phyloP scores from a whole-genome alignment of 92 coral and sea anemone species.

The Phenganax subtilis region DNA sequence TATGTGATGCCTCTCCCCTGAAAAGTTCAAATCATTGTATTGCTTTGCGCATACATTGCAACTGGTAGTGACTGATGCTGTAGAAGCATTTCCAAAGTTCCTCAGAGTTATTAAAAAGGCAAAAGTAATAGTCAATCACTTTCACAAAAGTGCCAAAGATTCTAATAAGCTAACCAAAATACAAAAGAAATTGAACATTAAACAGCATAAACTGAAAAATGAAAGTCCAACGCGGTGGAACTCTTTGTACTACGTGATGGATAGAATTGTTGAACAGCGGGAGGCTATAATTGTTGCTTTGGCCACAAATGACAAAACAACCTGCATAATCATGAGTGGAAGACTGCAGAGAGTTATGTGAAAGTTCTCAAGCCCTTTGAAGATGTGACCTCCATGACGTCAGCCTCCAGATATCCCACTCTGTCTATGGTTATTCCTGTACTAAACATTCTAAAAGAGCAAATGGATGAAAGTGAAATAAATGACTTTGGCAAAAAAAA shows the following conservation, averaged over 20 bases:
- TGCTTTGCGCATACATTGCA: constrained; percentile 23
- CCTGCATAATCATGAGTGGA: constrained; percentile 26
- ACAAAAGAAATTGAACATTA: constrained; percentile 29
- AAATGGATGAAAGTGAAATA: constrained; percentile 30
- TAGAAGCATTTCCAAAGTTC: constrained; percentile 26
- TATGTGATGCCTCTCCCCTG: constrained; percentile 3
- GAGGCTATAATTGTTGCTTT: constrained; percentile 26
- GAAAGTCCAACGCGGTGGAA: constrained; percentile 33
- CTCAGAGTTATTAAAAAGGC: constrained; percentile 24
- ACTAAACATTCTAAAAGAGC: constrained; percentile 17
- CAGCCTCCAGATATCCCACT: constrained; percentile 29
- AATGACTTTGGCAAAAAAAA: constrained; percentile 18
- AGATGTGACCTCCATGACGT: constrained; percentile 33
- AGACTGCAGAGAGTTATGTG: constrained; percentile 33
- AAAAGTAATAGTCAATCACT: constrained; percentile 27
- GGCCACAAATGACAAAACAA: constrained; percentile 28
- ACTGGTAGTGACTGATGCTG: constrained; percentile 9
- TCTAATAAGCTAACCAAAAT: not conserved
- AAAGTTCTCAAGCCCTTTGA: constrained; percentile 36
- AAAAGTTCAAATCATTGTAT: constrained; percentile 17
- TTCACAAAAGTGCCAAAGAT: constrained; percentile 27
- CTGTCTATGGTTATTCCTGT: constrained; percentile 37
- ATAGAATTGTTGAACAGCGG: constrained; percentile 28
- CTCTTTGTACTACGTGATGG: constrained; percentile 25
- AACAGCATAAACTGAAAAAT: constrained; percentile 28